These are phyloP conservation scores for Drosophila mulleri DNA, from an alignment of 2,888 invertebrate genomes.

Conservation along the genomic window DNA sequence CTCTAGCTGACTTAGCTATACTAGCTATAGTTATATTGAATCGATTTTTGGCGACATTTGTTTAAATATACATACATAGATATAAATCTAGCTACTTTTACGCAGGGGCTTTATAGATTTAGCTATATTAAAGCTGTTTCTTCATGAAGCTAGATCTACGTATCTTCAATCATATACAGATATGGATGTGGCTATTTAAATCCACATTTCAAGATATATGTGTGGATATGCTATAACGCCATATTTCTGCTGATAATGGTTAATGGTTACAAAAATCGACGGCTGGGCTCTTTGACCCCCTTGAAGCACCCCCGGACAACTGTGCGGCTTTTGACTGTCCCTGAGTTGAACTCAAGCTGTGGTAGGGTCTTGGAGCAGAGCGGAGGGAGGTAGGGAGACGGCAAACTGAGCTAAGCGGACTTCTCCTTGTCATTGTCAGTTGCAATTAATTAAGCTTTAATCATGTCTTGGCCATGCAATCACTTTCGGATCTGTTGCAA, in stretches of 20 bases:
- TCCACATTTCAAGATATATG: background rate
- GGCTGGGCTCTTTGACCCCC: background rate
- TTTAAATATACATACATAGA: too few relatives aligned
- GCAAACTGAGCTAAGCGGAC: slow-evolving; percentile 10
- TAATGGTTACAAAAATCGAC: slow-evolving; percentile 23
- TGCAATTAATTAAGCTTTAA: slow-evolving; percentile 69
- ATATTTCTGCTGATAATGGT: background rate
- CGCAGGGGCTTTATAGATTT: background rate
- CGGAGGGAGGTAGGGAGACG: background rate
- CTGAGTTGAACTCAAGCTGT: slow-evolving; percentile 49
- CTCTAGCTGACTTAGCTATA: too few relatives aligned
- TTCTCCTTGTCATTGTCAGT: slow-evolving; percentile 63
- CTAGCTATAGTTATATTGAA: background rate
- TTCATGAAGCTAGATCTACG: background rate
- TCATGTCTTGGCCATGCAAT: slow-evolving; percentile 71
- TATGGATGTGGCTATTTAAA: background rate
- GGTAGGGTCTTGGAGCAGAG: background rate
- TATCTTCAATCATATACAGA: too few relatives aligned
- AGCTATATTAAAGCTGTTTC: background rate
- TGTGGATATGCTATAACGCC: background rate
- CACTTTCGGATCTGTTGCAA: slow-evolving; percentile 55
- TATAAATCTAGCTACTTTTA: background rate
- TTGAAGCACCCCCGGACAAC: background rate
- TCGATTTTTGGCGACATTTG: background rate
- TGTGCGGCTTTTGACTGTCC: slow-evolving; percentile 44